Percentiles rank a stretch among this genome's conserved stretches.
These are phyloP conservation scores for Lamprologus speciosus DNA, from an alignment of 2,113 vertebrate genomes.

Conservation along the genomic window DNA sequence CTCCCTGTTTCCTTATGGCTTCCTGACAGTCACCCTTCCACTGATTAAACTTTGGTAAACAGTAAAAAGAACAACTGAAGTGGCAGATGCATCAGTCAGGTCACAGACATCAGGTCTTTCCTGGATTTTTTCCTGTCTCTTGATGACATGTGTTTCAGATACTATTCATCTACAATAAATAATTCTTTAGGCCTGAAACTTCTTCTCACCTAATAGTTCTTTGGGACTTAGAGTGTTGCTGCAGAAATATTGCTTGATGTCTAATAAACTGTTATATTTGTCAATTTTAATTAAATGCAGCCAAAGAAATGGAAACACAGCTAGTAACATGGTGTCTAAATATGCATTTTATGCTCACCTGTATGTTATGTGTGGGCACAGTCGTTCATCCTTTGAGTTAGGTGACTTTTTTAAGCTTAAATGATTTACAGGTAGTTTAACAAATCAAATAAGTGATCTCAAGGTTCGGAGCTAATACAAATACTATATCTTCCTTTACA, in stretches of 20 bases:
- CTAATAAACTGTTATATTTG: not conserved
- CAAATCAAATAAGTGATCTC: not conserved
- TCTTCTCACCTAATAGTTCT: not conserved
- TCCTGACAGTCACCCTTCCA: not conserved
- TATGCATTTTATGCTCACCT: not conserved
- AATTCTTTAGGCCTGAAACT: not conserved
- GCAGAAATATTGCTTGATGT: not conserved
- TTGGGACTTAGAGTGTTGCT: not conserved
- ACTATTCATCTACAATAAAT: not conserved
- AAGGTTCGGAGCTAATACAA: not conserved
- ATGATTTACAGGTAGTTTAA: not conserved
- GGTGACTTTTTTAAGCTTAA: not conserved
- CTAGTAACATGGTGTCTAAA: not conserved
- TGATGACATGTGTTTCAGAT: not conserved
- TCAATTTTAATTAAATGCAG: not conserved
- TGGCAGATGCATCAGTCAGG: not conserved
- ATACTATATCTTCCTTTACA: not conserved
- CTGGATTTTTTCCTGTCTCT: not conserved
- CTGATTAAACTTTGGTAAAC: not conserved
- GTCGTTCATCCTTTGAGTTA: not conserved
- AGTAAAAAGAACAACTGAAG: not conserved
- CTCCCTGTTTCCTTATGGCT: not conserved
- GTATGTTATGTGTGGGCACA: not conserved
- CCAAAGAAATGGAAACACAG: not conserved
- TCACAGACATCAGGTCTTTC: not conserved